Evolutionary conservation across 2,113 vertebrate species (phyloP).

Genomic region (Notechis scutatus): DNA sequence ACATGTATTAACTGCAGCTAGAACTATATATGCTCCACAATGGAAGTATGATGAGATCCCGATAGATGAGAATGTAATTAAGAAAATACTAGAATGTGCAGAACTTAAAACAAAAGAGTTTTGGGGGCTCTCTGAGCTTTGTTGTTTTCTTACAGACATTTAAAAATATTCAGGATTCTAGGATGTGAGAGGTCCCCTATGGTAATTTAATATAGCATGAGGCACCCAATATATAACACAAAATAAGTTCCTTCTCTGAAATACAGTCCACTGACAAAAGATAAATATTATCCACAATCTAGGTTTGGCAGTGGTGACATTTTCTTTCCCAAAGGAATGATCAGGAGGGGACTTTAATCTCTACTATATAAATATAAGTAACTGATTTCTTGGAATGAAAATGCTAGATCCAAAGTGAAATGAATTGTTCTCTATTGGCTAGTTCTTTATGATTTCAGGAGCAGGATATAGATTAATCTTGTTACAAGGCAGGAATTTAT

Average conservation of each 20-base stretch:
- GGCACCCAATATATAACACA: neutral
- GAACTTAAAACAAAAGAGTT: too few relatives aligned
- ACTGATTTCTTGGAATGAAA: neutral
- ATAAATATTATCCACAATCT: neutral
- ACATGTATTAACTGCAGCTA: too few relatives aligned
- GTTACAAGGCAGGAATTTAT: neutral
- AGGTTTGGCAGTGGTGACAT: neutral
- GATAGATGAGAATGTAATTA: too few relatives aligned
- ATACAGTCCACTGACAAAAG: neutral
- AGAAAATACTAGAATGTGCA: too few relatives aligned
- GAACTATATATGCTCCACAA: too few relatives aligned
- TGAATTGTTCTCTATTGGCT: neutral
- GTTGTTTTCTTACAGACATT: too few relatives aligned
- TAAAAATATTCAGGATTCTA: conserved; percentile 25
- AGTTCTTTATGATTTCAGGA: neutral
- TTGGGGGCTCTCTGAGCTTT: too few relatives aligned
- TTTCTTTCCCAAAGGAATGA: neutral
- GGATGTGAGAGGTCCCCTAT: neutral
- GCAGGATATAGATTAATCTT: neutral
- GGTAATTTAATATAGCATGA: neutral
- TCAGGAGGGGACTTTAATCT: neutral
- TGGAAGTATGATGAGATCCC: too few relatives aligned
- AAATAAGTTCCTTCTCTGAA: neutral
- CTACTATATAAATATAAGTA: neutral
- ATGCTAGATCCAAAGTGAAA: neutral